Evolutionary conservation across 1,140 invertebrate genomes (phyloP).

Genomic region (Parapsyche elsis): DNA sequence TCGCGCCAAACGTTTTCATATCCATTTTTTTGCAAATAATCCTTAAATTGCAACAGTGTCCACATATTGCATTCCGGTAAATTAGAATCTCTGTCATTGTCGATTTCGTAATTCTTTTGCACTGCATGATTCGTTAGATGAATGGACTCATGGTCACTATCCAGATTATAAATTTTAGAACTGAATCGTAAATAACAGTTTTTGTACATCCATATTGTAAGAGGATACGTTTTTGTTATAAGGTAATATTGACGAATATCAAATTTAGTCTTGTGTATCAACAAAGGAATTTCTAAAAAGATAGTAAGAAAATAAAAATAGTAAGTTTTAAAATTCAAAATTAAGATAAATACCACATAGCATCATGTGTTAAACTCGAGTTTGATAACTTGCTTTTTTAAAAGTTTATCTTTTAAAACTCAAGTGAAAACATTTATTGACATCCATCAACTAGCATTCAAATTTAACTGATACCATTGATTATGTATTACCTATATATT

Average conservation of each 20-base stretch:
- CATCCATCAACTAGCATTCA: too few relatives aligned
- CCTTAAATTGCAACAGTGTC: slow-evolving; percentile 81
- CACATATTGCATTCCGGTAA: slow-evolving; percentile 88
- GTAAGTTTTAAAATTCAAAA: too few relatives aligned
- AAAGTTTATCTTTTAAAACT: too few relatives aligned
- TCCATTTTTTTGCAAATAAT: slow-evolving; percentile 70
- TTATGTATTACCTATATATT: slow-evolving; percentile 96
- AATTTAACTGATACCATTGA: slow-evolving; percentile 63
- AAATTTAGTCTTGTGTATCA: slow-evolving; percentile 91
- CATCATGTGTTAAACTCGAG: too few relatives aligned
- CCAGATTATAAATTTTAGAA: slow-evolving; percentile 85
- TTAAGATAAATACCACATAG: too few relatives aligned
- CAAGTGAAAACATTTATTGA: too few relatives aligned
- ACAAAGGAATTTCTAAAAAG: slow-evolving; percentile 78
- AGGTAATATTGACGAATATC: slow-evolving; percentile 93
- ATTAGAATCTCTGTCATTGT: slow-evolving; percentile 69
- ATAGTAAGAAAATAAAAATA: slow-evolving; percentile 31
- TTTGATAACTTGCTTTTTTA: too few relatives aligned
- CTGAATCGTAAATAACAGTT: slow-evolving; percentile 91
- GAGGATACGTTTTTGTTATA: slow-evolving; percentile 79
- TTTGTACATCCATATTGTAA: slow-evolving; percentile 91
- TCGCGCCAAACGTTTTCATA: slow-evolving; percentile 69
- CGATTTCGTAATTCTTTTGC: slow-evolving; percentile 85
- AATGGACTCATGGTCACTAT: slow-evolving; percentile 87
- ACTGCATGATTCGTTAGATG: slow-evolving; percentile 94